These are phyloP conservation scores for Drosophila conformis DNA, from an alignment of 2,888 invertebrate species.

Conservation along the genomic window DNA sequence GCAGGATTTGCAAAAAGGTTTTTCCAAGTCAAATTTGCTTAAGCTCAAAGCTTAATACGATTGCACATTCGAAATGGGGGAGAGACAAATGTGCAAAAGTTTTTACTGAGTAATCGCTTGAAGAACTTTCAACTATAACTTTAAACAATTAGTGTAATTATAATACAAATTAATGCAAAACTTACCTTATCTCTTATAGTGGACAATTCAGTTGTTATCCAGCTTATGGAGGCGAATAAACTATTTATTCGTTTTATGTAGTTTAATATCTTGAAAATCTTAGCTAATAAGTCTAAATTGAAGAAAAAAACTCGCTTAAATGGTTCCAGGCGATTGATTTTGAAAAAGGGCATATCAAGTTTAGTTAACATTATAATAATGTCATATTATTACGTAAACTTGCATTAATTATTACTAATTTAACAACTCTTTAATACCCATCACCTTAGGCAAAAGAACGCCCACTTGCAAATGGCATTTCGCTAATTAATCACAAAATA, in stretches of 20 bases:
- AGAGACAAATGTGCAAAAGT: conserved; percentile 15
- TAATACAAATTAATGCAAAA: conserved; percentile 11
- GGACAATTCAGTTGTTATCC: not conserved
- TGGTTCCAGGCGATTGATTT: not conserved
- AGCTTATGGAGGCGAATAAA: not conserved
- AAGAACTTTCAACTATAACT: conserved; percentile 16
- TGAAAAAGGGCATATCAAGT: not conserved
- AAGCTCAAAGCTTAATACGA: conserved; percentile 1
- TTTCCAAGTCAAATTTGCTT: not conserved
- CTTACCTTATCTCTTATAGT: conserved; percentile 2
- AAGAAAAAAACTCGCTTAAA: not conserved
- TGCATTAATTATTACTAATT: not conserved
- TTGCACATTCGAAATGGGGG: conserved; percentile 9
- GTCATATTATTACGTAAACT: not conserved
- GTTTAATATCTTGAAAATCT: not conserved
- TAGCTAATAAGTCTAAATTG: not conserved
- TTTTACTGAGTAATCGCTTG: conserved; percentile 11
- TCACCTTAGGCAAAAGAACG: not conserved
- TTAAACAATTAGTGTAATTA: conserved; percentile 24
- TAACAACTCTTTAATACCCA: not conserved
- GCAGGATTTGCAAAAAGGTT: not conserved
- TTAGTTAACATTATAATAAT: not conserved
- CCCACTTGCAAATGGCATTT: not conserved
- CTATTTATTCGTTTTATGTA: not conserved
- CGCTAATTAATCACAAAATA: not conserved